Evolutionary conservation across 30 jellyfish, hydroid and myxozoan species (phyloP), one percentile per base, ranked within the genome.

Genomic region (Pelagia noctiluca): DNA sequence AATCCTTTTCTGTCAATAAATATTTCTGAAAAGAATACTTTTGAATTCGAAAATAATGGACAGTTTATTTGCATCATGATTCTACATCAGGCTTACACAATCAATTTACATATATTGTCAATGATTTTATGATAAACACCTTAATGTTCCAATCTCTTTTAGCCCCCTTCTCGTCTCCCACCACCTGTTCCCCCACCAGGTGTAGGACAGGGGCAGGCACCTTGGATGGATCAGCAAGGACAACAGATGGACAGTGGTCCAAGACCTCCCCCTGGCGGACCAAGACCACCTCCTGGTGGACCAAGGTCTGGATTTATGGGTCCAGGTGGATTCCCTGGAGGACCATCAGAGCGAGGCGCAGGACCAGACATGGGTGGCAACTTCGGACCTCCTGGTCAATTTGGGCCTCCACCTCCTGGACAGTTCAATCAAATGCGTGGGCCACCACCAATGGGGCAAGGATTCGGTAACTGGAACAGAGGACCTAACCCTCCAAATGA

Each of bases 131-230:
- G 4, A 21, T 16, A 5, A 12, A 5, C 21, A 54, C 11, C 21
- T 10, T 4, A 54, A n/a, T 54, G 24, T 42, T 8, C 12, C 8
- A 54, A n/a, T 26, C 29, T 8, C 29, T 11, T 79, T 21, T 32
- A 80, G 90, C 80, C 83, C 19, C 69, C 75, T 11, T 83, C 84
- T 25, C 90, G 52, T 5, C 66, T 80, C 7, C 84, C 90, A 2
- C 90, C 90, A 63, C 90, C 90, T 26, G 54, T 80, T 62, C 90
- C 90, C 29, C 90, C 90, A 10, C 82, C 82, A 3, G 68, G n/a
- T n/a, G n/a, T n/a, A n/a, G n/a, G n/a, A n/a, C n/a, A n/a, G n/a
- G n/a, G n/a, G n/a, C n/a, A n/a, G n/a, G n/a, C n/a, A n/a, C n/a
- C n/a, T n/a, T n/a, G 68, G 26, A 3, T 52, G 68, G 30, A 25